Evolutionary conservation across 2,797 vertebrate genomes (phyloP).

Genomic region (Eutrigla gurnardus): DNA sequence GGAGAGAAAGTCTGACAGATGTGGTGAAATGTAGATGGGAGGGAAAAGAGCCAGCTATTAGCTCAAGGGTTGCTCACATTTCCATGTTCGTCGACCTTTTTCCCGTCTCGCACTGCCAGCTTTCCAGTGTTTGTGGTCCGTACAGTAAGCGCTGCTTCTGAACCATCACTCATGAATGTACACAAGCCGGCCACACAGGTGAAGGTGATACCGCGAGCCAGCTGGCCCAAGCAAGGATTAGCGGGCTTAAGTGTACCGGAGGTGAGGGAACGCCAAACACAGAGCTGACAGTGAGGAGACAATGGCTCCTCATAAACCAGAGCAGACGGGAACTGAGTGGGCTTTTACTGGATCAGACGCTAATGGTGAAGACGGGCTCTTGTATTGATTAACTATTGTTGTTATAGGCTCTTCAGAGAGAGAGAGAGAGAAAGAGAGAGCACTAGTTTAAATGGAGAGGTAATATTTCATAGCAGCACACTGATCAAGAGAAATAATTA

Average conservation of each 20-base stretch:
- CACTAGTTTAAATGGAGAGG: conserved; percentile 20
- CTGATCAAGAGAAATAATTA: neutral
- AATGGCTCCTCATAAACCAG: conserved; percentile 75
- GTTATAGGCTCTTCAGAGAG: conserved; percentile 38
- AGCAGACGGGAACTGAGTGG: conserved; percentile 63
- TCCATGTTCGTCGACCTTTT: conserved; percentile 45
- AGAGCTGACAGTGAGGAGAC: conserved; percentile 76
- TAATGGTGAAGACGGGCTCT: conserved; percentile 65
- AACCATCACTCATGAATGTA: conserved; percentile 73
- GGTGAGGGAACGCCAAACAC: conserved; percentile 80
- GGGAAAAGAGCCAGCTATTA: conserved; percentile 8
- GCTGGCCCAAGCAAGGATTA: conserved; percentile 81
- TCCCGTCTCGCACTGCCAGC: conserved; percentile 14
- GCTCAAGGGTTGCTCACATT: conserved; percentile 25
- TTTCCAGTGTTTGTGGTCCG: conserved; percentile 55
- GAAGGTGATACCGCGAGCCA: conserved; percentile 74
- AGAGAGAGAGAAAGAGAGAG: conserved; percentile 17
- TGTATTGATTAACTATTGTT: conserved; percentile 75
- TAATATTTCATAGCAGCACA: conserved; percentile 20
- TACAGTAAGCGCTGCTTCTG: conserved; percentile 59
- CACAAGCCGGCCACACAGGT: conserved; percentile 75
- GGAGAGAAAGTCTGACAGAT: conserved; percentile 34
- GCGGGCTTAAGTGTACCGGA: conserved; percentile 86
- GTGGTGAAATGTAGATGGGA: conserved; percentile 31
- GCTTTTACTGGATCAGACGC: conserved; percentile 76